These are phyloP conservation scores for Cheirogaleus major DNA, from an alignment of 2,797 vertebrate genomes.

Conservation along the genomic window DNA sequence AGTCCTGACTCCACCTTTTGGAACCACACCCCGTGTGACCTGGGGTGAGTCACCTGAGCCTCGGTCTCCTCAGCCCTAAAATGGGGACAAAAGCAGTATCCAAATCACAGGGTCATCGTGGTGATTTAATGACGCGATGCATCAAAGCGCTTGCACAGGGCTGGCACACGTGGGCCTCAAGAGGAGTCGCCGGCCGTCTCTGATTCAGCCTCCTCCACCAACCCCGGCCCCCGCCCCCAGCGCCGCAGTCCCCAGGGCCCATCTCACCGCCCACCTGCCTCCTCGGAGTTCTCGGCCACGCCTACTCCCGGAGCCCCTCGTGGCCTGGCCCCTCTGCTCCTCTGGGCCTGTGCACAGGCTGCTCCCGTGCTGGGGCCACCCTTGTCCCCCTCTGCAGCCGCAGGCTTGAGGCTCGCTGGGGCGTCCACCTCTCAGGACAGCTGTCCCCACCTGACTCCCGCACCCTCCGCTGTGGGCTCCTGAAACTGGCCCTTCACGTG, in stretches of 20 bases:
- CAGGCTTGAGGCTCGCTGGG: background rate
- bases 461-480: background rate
- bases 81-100: background rate
- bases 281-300: fast-evolving
- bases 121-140: fast-evolving
- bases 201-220: fast-evolving
- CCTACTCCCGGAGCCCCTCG: fast-evolving
- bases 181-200: background rate
- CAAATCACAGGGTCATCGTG: background rate
- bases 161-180: background rate
- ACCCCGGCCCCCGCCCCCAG: background rate
- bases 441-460: too few relatives aligned
- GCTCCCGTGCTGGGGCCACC: fast-evolving
- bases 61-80: background rate
- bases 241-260: fast-evolving
- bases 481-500: background rate
- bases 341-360: background rate
- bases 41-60: background rate
- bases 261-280: fast-evolving
- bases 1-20: background rate
- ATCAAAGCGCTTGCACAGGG: fast-evolving
- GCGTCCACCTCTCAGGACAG: background rate
- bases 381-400: background rate
- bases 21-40: background rate
- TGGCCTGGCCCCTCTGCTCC: background rate